Evolutionary conservation across 2,797 vertebrate genomes (phyloP).

Genomic region (Salmo trutta): DNA sequence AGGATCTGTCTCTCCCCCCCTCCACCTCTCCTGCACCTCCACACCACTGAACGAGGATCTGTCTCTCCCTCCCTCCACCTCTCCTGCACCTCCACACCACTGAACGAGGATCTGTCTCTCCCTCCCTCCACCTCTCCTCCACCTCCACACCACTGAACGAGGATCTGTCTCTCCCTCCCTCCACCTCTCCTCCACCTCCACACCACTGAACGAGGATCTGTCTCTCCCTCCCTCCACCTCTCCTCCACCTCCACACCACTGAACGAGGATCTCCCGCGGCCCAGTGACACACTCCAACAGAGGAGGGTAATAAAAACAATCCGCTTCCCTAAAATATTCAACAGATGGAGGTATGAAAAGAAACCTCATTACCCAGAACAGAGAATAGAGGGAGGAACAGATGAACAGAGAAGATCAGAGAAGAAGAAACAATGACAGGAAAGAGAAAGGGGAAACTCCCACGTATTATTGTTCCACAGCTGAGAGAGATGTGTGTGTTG

Average conservation of each 20-base stretch:
- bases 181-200: not conserved
- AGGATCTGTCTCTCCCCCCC: too few species aligned
- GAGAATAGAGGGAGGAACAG: conserved; percentile 11
- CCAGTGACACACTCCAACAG: conserved; percentile 21
- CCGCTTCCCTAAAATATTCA: conserved; percentile 42
- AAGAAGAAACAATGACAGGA: conserved; percentile 20
- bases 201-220: not conserved
- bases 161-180: too few species aligned
- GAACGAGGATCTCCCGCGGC: conserved; percentile 27
- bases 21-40: too few species aligned
- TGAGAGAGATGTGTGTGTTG: not conserved
- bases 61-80: too few species aligned
- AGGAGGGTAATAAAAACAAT: conserved; percentile 29
- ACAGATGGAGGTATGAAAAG: conserved; percentile 49
- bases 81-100: too few species aligned
- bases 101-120: not conserved
- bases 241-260: not conserved
- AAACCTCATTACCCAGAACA: not conserved
- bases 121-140: not conserved
- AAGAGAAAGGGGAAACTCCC: not conserved
- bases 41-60: too few species aligned
- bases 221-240: too few species aligned
- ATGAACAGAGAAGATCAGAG: conserved; percentile 15
- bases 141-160: not conserved
- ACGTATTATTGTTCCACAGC: conserved; percentile 33